A percentile compares a stretch with the other conserved stretches of the same genome.
Evolutionary conservation across 2,113 vertebrate genomes (phyloP).

Genomic region (Acanthochromis polyacanthus): DNA sequence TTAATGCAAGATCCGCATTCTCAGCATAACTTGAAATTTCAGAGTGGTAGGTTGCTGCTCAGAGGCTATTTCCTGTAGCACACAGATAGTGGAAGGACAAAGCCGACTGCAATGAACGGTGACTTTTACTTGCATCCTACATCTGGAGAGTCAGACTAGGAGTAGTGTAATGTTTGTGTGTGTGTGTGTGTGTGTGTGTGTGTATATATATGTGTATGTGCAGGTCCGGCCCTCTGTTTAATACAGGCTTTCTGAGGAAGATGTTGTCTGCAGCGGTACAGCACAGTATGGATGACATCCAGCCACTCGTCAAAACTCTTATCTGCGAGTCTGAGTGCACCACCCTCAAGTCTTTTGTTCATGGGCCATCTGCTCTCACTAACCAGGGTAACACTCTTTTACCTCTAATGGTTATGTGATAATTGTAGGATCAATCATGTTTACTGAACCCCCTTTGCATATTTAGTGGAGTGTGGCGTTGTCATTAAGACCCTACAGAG

Average conservation of each 20-base stretch:
- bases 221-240: constrained; percentile 94
- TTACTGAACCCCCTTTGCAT: constrained; percentile 39
- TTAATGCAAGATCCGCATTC: no score
- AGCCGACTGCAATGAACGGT: no score
- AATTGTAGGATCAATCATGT: not conserved
- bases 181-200: fast-evolving
- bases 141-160: no score
- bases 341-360: constrained; percentile 85
- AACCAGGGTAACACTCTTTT: constrained; percentile 88
- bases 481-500: constrained; percentile 89
- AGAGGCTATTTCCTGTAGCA: no score
- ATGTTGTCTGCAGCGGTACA: constrained; percentile 92
- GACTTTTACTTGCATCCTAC: no score
- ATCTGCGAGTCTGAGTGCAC: constrained; percentile 95
- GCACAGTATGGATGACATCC: constrained; percentile 92
- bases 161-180: not conserved
- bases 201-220: no score
- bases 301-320: constrained; percentile 92
- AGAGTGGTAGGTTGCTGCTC: no score
- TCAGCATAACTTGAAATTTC: no score
- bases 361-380: constrained; percentile 77
- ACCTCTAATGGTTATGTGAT: not conserved
- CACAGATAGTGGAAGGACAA: no score
- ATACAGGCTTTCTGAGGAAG: constrained; percentile 92
- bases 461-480: constrained; percentile 91